Evolutionary conservation across 2,888 invertebrate species (phyloP).

Genomic region (Tryphoninae sp.): DNA sequence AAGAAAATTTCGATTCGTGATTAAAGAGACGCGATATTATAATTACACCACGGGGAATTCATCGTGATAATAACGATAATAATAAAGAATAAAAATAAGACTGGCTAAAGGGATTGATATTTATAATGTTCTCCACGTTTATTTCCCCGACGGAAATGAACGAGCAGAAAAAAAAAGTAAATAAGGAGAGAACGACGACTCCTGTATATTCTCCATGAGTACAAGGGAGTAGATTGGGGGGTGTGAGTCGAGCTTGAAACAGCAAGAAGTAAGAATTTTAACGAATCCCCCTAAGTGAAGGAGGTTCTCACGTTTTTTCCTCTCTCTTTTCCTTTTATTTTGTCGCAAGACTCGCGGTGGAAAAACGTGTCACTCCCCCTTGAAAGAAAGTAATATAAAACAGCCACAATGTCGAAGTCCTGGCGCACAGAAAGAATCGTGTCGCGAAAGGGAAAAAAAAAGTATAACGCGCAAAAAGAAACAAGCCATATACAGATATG

Average conservation of each 20-base stretch:
- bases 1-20: slow-evolving; percentile 11
- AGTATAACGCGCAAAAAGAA: neutral
- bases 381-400: slow-evolving; percentile 57
- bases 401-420: neutral
- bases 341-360: neutral
- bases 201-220: slow-evolving; percentile 27
- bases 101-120: slow-evolving; percentile 15
- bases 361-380: slow-evolving; percentile 44
- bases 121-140: slow-evolving; percentile 32
- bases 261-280: slow-evolving; percentile 50
- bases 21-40: neutral
- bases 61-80: neutral
- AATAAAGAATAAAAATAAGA: slow-evolving; percentile 1
- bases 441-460: slow-evolving; percentile 6
- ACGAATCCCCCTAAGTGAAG: slow-evolving; percentile 48
- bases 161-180: slow-evolving; percentile 24
- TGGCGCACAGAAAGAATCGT: neutral
- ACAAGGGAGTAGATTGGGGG: neutral
- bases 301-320: neutral
- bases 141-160: slow-evolving; percentile 41
- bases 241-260: slow-evolving; percentile 3
- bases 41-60: neutral
- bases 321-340: neutral
- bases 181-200: slow-evolving; percentile 16
- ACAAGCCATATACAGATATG: slow-evolving; percentile 10